A percentile compares a stretch with the other conserved stretches of the same genome.
Conservation (phyloP, 2,888 invertebrate species). For the Ophion obscuratus region DNA sequence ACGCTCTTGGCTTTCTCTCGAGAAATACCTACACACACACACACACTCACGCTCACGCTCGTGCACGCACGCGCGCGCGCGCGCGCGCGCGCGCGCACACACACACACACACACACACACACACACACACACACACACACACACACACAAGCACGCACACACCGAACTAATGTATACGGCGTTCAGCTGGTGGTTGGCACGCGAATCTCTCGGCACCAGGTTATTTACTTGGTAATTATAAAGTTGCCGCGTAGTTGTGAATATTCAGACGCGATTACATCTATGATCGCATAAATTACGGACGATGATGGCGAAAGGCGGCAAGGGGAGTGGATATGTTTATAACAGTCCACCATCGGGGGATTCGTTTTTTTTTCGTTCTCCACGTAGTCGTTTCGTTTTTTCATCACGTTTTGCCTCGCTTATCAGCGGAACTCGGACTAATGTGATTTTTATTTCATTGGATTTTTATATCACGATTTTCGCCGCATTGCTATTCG, state of each 20-base stretch:
- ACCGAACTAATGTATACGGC: constrained; percentile 50
- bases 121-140: too few relatives aligned
- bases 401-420: constrained; percentile 39
- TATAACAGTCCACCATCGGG: constrained; percentile 39
- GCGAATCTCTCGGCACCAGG: constrained; percentile 70
- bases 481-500: background rate
- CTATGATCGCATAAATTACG: constrained; percentile 80
- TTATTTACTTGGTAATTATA: constrained; percentile 82
- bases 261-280: constrained; percentile 81
- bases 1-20: constrained; percentile 58
- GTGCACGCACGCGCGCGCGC: too few relatives aligned
- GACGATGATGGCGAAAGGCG: background rate
- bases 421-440: background rate
- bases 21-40: constrained; percentile 10
- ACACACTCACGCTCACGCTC: background rate
- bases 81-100: too few relatives aligned
- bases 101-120: too few relatives aligned
- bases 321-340: background rate
- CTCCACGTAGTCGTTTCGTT: constrained; percentile 1
- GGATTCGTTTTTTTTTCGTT: constrained; percentile 43
- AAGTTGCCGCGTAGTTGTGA: constrained; percentile 81
- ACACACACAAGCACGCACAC: constrained; percentile 2
- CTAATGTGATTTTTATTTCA: constrained; percentile 8
- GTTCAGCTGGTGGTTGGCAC: constrained; percentile 50
- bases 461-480: background rate